Evolutionary conservation across 2,113 vertebrate genomes (phyloP), one percentile per base, ranked within the genome.

Genomic region (Gobiocypris rarus): DNA sequence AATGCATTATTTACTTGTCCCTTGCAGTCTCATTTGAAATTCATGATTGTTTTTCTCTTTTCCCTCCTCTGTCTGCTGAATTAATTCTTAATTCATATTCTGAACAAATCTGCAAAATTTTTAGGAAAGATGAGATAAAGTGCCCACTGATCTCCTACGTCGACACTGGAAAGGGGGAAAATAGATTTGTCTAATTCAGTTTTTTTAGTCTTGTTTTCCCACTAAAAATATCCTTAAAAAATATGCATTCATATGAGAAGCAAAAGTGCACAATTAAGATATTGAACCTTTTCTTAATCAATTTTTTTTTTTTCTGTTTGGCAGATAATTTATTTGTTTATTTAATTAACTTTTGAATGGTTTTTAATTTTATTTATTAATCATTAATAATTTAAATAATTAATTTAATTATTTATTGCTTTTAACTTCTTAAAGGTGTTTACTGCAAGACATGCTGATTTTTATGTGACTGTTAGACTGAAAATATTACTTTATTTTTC

Each of bases 1-100:
- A 69, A 88, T 87, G 70, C 63, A 65, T 10, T 78, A 45, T 80
- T 83, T 85, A 61, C 79, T 45, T 58, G 15, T 14, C 2, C 22
- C 8, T 52, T 7, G 4, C 41, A 26, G 52, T 24, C 34, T 59
- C 34, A 58, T 58, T 73, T 82, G 1, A 73, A 71, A 73, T 73
- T 34, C 70, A 61, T n/a, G 26, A 38, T 58, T 6, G 2, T 59
- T 45, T 31, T 77, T 52, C 14, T 11, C 45, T 41, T 45, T 84
- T 31, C 15, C 2, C 59, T 19, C 28, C 63, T n/a, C 15, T 50
- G 5, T 63, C 65, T 56, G 52, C 15, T 58, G 59, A 67, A 63
- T 17, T 9, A n/a, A 52, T 41, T 61, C 6, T 24, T 9, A n/a
- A 52, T 41, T 61, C 6, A 61, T 1, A 24, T n/a, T n/a, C 43